These are phyloP conservation scores for Chiroxiphia lanceolata DNA, from an alignment of 2,797 vertebrate genomes.

Conservation along the genomic window DNA sequence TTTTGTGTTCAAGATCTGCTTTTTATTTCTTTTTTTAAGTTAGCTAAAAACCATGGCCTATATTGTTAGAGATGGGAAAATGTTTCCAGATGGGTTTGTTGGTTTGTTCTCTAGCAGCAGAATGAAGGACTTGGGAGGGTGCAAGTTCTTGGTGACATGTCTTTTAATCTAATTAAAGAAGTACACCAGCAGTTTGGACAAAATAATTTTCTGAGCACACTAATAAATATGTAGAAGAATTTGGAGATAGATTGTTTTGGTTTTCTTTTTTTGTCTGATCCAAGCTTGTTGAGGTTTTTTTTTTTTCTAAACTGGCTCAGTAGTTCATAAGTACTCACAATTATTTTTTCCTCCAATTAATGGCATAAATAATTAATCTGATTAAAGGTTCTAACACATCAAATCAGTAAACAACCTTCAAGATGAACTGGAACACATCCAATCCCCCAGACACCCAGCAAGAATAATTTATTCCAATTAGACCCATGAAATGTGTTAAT, in stretches of 20 bases:
- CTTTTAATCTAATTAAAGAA: constrained; percentile 25
- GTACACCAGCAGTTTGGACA: not conserved
- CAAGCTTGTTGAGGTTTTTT: not conserved
- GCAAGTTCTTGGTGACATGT: not conserved
- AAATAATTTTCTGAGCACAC: not conserved
- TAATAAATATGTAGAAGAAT: not conserved
- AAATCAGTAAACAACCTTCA: not conserved
- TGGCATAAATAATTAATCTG: not conserved
- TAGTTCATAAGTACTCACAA: not conserved
- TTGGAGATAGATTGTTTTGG: not conserved
- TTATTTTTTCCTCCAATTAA: constrained; percentile 9
- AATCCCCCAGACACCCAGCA: not conserved
- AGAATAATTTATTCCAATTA: not conserved
- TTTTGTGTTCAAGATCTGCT: not conserved
- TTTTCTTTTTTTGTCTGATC: not conserved
- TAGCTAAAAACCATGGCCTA: not conserved
- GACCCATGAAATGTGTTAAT: not conserved
- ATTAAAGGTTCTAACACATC: not conserved
- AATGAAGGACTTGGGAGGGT: not conserved
- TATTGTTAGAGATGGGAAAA: not conserved
- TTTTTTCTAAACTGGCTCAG: not conserved
- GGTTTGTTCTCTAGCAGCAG: not conserved
- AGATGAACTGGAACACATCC: not conserved
- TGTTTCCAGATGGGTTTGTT: not conserved
- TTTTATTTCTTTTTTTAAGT: not conserved